Base-by-base conservation (phyloP, 2,113 vertebrate genomes). In the Syngnathus floridae region DNA sequence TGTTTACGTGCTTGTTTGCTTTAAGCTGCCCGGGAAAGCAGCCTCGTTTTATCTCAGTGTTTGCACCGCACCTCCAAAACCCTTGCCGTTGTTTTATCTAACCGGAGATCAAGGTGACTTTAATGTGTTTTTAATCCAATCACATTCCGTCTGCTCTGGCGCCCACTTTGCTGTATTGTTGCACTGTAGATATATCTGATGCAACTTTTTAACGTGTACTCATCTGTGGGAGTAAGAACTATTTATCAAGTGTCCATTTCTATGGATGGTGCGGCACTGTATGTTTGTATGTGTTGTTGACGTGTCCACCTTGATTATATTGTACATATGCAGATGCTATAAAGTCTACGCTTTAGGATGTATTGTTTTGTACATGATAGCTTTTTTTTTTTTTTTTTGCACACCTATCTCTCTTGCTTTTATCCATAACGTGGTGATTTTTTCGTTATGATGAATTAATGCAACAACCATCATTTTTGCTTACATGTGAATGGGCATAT, bases 251-350 rank as follows among this genome's bases (percentile, higher is more conserved):
- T 76, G 81, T 81, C 86, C 69, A 77, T 84, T 87, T 83, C 69
- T 64, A 63, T 79, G 65, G 77, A 71, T 51, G 21, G 64, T 74
- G 77, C 69, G 79, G 75, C 71, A 77, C 73, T 80, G 81, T 78
- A 73, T 79, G 81, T 83, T 83, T 89, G 74, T 86, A 82, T 71
- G 69, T 80, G 77, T 80, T 73, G 85, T 87, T 72, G 85, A 78
- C 84, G 66, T 88, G 77, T 88, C 79, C 78, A 82, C 81, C 75
- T 83, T 72, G 74, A 70, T 65, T 88, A 66, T 85, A 78, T 77
- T 91, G 86, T 88, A 86, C 65, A 88, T 82, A 86, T 82, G 68
- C 86, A 88, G 83, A 88, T 75, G 52, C 79, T 85, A 82, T 88
- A 65, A 84, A 83, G 51, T 80, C 66, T 81, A 41, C 73, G 72